Evolutionary conservation across 1,140 invertebrate genomes (phyloP), one percentile per base, ranked within the genome.

Genomic region (Ectropis grisescens): DNA sequence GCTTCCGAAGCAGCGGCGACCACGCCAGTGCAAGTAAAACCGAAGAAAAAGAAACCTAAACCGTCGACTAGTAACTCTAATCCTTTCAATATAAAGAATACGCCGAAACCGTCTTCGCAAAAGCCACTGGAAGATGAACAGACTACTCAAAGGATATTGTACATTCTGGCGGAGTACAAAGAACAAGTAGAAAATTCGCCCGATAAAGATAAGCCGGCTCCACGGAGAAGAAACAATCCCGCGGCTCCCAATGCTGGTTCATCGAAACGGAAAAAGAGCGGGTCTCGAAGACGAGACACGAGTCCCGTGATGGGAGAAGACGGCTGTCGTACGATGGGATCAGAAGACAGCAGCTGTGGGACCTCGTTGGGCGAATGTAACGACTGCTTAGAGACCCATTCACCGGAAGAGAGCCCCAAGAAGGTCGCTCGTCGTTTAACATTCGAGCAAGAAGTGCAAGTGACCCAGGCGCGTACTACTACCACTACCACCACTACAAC

Each of bases 121-220:
- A 93, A 93, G 64, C 89, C 90, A 1, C 85, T 91, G 47, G 91
- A 93, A 71, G 91, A 93, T 56, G 91, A 93, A 61, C 89, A 92
- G 57, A 93, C 91, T 0, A 90, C 90, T 1, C 90, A 92, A 58
- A 83, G 91, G 33, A 93, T 93, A 37, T 87, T 92, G 37, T 91
- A 91, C 33, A 93, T 93, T 54, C 65, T 93, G 11, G 90, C 91
- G 1, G 89, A 92, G 55, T 93, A 93, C 66, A 90, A 91, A 24
- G 91, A 92, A 51, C 91, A 93, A 52, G 71, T 93, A 19, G 81
- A 91, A 35, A 92, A 92, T 61, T 92, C 90, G 2, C 91, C 91
- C 0, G 91, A 93, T 65, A 92, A 92, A 58, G 91, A 93, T 64
- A 93, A 92, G 65, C 91, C 91, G 0, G 91, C 91, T 1, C 91